A percentile compares a stretch with the other conserved stretches of the same genome.
phyloP scores from a whole-genome alignment of 2,797 vertebrate genomes.

The Psittacula derbiana region DNA sequence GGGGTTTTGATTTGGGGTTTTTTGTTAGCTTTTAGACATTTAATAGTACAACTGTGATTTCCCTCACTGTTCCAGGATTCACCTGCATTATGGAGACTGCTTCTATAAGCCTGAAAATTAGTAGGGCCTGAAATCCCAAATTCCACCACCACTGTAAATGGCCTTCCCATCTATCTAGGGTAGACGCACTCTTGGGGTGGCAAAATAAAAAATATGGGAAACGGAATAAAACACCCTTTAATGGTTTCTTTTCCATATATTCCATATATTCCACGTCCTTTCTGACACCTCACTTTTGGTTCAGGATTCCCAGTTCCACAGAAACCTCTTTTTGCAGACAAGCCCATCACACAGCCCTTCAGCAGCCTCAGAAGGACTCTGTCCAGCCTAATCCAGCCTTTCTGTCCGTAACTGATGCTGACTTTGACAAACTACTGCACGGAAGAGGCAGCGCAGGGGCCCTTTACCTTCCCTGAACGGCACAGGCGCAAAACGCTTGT shows the following conservation, averaged over 20 bases:
- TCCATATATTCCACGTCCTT: neutral
- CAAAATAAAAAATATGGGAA: rapidly evolving
- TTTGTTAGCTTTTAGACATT: neutral
- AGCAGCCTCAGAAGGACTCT: neutral
- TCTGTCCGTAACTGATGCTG: rapidly evolving
- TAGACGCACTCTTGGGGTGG: rapidly evolving
- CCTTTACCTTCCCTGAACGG: neutral
- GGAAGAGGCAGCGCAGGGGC: rapidly evolving
- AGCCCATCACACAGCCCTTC: neutral
- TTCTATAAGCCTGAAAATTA: neutral
- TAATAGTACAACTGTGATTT: neutral
- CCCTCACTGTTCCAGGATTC: neutral
- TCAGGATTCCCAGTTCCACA: rapidly evolving
- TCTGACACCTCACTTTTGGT: neutral
- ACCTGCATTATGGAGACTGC: rapidly evolving
- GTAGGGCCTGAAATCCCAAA: neutral
- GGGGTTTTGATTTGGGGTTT: rapidly evolving
- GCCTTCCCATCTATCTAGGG: rapidly evolving
- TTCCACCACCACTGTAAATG: neutral
- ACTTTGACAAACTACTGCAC: neutral
- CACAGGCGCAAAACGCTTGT: neutral
- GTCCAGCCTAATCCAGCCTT: neutral
- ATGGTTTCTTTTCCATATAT: neutral
- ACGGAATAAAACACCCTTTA: rapidly evolving
- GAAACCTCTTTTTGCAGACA: neutral